These are phyloP conservation scores for Sciaenops ocellatus DNA, from an alignment of 2,797 vertebrate genomes.

Conservation along the genomic window DNA sequence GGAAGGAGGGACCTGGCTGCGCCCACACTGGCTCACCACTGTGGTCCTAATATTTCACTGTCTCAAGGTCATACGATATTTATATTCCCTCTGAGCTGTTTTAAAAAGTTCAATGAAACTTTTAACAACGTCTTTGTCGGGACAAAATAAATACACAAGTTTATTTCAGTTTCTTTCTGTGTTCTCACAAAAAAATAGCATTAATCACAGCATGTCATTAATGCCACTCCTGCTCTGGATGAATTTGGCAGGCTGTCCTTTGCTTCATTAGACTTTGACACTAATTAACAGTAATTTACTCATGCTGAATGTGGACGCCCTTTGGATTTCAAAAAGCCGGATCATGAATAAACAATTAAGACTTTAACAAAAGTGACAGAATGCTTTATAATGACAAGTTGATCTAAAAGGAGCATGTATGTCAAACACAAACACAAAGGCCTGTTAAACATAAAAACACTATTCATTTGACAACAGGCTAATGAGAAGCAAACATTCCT, in stretches of 20 bases:
- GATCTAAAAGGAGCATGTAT: neutral
- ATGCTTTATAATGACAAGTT: no score
- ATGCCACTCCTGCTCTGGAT: constrained; percentile 13
- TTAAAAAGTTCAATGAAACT: constrained; percentile 18
- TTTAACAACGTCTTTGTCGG: constrained; percentile 4
- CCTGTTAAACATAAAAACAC: neutral
- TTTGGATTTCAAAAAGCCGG: constrained; percentile 1
- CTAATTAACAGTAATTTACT: constrained; percentile 42
- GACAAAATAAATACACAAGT: neutral
- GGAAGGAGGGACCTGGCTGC: constrained; percentile 53
- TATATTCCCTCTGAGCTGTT: constrained; percentile 32
- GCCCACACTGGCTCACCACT: constrained; percentile 37
- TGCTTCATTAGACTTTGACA: constrained; percentile 43
- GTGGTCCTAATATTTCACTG: constrained; percentile 52
- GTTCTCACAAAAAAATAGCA: neutral
- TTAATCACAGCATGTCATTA: constrained; percentile 28
- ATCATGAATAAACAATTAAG: constrained; percentile 35
- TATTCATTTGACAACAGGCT: neutral
- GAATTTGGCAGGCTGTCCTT: constrained; percentile 8
- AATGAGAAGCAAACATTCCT: neutral
- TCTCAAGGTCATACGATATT: constrained; percentile 63
- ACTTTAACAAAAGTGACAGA: neutral
- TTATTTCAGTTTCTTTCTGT: neutral
- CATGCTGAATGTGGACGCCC: neutral
- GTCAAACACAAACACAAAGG: constrained; percentile 6